phyloP scores from a whole-genome alignment of 2,113 vertebrate genomes.

The Alectura lathami region DNA sequence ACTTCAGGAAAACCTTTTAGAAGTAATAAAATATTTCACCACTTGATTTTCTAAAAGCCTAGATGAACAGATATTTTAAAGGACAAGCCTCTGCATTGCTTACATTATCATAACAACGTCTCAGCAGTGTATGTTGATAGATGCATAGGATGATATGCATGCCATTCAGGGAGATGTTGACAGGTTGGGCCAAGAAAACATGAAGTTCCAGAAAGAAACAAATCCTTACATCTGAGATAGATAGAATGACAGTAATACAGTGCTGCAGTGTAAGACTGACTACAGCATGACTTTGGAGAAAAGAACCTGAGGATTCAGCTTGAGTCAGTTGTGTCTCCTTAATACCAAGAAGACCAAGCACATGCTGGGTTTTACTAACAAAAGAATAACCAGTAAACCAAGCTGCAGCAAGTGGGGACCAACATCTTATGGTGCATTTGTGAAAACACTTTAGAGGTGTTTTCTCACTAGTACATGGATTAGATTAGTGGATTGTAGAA shows the following conservation, averaged over 20 bases:
- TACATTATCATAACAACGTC: background rate
- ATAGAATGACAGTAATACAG: too few species aligned
- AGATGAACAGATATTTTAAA: background rate
- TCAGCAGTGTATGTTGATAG: background rate
- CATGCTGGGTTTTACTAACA: background rate
- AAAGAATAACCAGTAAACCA: background rate
- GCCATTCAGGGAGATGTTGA: background rate
- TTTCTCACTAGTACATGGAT: rapidly evolving
- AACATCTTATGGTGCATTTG: background rate
- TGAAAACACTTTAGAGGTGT: background rate
- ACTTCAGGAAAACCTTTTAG: background rate
- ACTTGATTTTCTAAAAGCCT: background rate
- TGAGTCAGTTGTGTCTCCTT: background rate
- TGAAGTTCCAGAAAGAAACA: background rate
- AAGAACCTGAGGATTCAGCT: background rate
- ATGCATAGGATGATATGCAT: background rate
- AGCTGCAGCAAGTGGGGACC: background rate
- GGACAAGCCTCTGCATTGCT: background rate
- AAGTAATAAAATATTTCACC: background rate
- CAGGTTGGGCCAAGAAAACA: background rate
- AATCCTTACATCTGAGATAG: background rate
- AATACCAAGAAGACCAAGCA: background rate
- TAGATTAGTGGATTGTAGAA: background rate
- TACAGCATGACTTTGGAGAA: background rate
- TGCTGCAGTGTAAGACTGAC: background rate